Base-by-base conservation (phyloP, 2,113 vertebrate species). In the Bos taurus region DNA sequence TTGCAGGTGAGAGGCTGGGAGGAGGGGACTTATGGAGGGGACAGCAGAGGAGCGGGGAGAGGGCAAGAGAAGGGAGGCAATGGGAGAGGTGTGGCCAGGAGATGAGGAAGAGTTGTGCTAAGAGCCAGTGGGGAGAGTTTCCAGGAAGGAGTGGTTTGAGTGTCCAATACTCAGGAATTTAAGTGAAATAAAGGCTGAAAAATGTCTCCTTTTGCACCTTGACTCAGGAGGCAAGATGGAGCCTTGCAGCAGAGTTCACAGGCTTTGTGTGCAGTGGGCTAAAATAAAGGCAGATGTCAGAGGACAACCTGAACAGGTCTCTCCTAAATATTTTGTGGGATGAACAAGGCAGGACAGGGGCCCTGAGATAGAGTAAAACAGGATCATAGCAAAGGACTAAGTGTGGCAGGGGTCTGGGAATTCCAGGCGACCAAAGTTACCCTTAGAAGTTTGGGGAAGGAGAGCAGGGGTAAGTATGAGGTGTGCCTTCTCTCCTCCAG, bases 21-120 rank as follows among this genome's bases (percentile, higher is more conserved):
- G 57, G 77, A 71, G 19, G 67, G 33, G 60, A 62, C 26, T 36
- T 48, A 56, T 9, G 36, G 54, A 40, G 54, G 13, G 19, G 90
- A 46, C 0, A 54, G 13, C 4, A 33, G 7, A 19, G 40, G 17
- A 3, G 28, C 2, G 9, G 16, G 5, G 52, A 12, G 1, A 74
- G 30, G 11, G 17, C 12, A 56, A 77, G 59, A 84, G 48, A 16
- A 88, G 14, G 56, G 36, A 30, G 21, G n/a, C 28, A 30, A 15
- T 36, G 14, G 7, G 17, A 88, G 54, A 83, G 3, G 13, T 62
- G 33, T 50, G 23, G 30, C 26, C 28, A 64, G 62, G 30, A 82
- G 21, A 43, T 8, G 50, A 80, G 21, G 25, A 86, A 36, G 62
- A 14, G 36, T 54, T 90, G 28, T 71, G 25, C 33, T 12, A n/a